Percentiles rank a stretch among this genome's conserved stretches.
phyloP scores from a whole-genome alignment of 2,888 invertebrate genomes.

The Tortrix viridana region DNA sequence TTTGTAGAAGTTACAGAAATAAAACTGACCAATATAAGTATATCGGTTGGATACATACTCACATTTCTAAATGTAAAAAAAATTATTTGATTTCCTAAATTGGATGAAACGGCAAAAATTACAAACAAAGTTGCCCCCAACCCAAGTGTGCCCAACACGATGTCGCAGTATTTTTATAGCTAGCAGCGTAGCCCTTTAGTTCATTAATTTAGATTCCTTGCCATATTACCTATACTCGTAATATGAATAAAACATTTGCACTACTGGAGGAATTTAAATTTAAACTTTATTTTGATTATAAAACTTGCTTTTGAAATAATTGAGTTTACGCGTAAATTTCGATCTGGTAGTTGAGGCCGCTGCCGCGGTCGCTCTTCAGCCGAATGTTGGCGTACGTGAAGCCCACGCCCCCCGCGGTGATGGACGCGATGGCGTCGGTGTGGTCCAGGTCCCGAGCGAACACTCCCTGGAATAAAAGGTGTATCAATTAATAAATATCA shows the following conservation, averaged over 20 bases:
- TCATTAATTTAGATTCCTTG: constrained; percentile 35
- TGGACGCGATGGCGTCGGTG: constrained; percentile 63
- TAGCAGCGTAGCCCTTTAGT: constrained; percentile 28
- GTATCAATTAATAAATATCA: too few relatives aligned
- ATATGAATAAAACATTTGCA: constrained; percentile 36
- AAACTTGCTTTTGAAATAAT: too few relatives aligned
- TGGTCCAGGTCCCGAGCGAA: constrained; percentile 75
- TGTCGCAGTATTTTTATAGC: constrained; percentile 18
- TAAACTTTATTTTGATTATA: too few relatives aligned
- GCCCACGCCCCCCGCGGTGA: constrained; percentile 77
- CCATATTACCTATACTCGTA: too few relatives aligned
- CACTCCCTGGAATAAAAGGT: constrained; percentile 69
- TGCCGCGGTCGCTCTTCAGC: constrained; percentile 74
- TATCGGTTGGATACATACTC: too few relatives aligned
- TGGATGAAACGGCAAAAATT: constrained; percentile 1
- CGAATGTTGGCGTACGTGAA: constrained; percentile 73
- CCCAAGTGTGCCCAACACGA: constrained; percentile 16
- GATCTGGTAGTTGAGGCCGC: constrained; percentile 74
- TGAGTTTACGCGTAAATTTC: constrained; percentile 65
- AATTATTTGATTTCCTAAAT: too few relatives aligned
- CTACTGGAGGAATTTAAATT: constrained; percentile 34
- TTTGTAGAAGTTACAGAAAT: too few relatives aligned
- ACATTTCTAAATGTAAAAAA: too few relatives aligned
- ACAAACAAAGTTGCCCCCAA: too few relatives aligned
- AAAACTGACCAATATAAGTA: too few relatives aligned